These are phyloP conservation scores for Hylyphantes graminicola DNA, from an alignment of 1,140 invertebrate genomes.

Conservation along the genomic window DNA sequence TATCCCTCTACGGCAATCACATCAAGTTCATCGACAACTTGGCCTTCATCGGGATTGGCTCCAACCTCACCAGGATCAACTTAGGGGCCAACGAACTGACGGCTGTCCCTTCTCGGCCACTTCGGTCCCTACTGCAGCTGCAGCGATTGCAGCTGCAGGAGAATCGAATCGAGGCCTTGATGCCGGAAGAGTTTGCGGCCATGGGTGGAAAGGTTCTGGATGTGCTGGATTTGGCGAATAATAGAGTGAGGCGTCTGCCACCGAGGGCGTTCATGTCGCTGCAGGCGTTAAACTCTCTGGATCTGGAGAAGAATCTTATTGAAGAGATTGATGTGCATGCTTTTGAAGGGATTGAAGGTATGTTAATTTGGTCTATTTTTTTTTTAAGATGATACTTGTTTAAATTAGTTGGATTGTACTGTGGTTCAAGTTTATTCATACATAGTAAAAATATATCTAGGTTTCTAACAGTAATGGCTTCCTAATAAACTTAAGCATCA, in stretches of 20 bases:
- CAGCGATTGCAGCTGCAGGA: slow-evolving; percentile 63
- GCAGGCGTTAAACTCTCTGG: slow-evolving; percentile 61
- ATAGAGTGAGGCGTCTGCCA: slow-evolving; percentile 61
- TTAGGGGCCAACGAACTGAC: slow-evolving; percentile 63
- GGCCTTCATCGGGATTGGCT: slow-evolving; percentile 62
- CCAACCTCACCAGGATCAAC: slow-evolving; percentile 63
- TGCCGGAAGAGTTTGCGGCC: slow-evolving; percentile 53
- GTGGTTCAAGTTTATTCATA: too few species aligned
- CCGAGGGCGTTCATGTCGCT: slow-evolving; percentile 62
- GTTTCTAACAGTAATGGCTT: too few species aligned
- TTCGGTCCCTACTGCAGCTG: slow-evolving; percentile 58
- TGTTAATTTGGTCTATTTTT: slow-evolving; percentile 44
- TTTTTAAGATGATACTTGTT: too few species aligned
- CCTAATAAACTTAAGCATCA: too few species aligned
- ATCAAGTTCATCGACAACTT: slow-evolving; percentile 63
- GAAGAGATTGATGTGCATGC: slow-evolving; percentile 61
- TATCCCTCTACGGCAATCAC: slow-evolving; percentile 64
- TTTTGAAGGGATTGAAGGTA: slow-evolving; percentile 75
- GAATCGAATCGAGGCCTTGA: slow-evolving; percentile 62
- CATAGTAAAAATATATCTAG: background rate
- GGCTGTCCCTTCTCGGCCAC: slow-evolving; percentile 60
- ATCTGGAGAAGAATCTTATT: slow-evolving; percentile 64
- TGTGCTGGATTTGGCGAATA: slow-evolving; percentile 62
- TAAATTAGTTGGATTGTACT: too few species aligned
- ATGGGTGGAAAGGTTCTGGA: slow-evolving; percentile 62